Base-by-base conservation (phyloP, 2,797 vertebrate genomes). In the Glossophaga mutica region DNA sequence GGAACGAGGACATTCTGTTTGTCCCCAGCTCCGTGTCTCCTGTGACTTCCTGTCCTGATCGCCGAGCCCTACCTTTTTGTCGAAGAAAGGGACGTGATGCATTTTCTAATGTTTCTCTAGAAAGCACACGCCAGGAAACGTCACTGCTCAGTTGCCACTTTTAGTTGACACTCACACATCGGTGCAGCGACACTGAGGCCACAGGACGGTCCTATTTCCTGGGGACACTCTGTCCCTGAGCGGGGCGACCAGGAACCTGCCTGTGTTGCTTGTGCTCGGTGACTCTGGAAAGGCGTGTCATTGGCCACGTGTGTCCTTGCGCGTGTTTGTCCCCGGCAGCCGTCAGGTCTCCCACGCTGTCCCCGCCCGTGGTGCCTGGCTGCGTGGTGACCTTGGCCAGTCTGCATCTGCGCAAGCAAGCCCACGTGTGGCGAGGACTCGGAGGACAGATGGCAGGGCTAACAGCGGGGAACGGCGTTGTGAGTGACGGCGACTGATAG, bases 271-370 rank as follows among this genome's bases (percentile, higher is more conserved):
- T 94, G 32, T 90, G 46, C 71, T 82, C 15, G 0, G 44, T 62
- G 94, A 85, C 96, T 94, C 95, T 97, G 91, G 96, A 94, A 91
- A 79, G 39, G 59, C 8, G 19, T 93, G n/a, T 95, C 95, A 79
- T 95, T 91, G 90, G 37, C 86, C 67, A 65, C 74, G 32, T 73
- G 92, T 96, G 97, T 97, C 97, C 96, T 94, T 94, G 95, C 91
- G 92, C 92, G 90, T 96, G 76, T 98, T 91, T 92, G 88, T 91
- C 91, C 95, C 95, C 93, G 94, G 92, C 97, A 97, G 96, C 92
- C 97, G 29, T 96, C 96, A 97, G 68, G 88, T 87, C 95, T 97
- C 96, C 96, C 97, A 96, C 87, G 89, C 94, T 29, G 57, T 90
- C 94, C 96, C 95, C 96, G 96, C 96, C 96, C 96, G 96, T 84